Base-by-base conservation (phyloP, 2,797 vertebrate genomes). In the Labeo calbasu region DNA sequence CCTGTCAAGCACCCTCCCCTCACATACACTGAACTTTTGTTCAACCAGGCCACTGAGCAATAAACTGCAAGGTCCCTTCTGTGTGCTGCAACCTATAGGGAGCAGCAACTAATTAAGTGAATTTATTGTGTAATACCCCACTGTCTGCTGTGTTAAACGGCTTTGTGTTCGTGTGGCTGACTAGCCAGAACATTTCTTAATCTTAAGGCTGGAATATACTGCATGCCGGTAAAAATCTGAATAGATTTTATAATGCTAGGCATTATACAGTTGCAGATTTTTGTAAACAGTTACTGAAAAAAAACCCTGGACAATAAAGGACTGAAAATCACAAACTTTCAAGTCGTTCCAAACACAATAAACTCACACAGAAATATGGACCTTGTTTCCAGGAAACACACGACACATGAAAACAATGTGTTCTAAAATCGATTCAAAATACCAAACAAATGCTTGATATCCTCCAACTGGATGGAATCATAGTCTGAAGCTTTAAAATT, bases 81-180 rank as follows among this genome's bases (percentile, higher is more conserved):
- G 53, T 43, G 81, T 70, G n/a, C 80, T 86, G n/a, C 55, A 23
- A 77, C 73, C 77, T 75, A 57, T 71, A 81, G 82, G 77, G 87
- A 87, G 86, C 87, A 83, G 82, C 79, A 88, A 79, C 77, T 72
- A 85, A 86, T 87, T 87, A 78, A 79, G 72, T 79, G 81, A 84
- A 90, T 90, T 89, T 91, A 90, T 89, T 90, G 85, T 87, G 88
- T 92, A 88, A 66, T 88, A 91, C 92, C 90, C 78, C 84, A 81
- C 88, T 90, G 85, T 87, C 66, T 79, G 13, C n/a, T 40, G n/a
- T 89, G 76, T 77, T 91, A 90, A 88, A 85, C 87, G 65, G 68
- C 84, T 87, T 89, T 90, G 93, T 90, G 85, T 92, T 86, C 88
- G 91, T 91, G 88, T 88, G 84, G 70, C 71, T 88, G 88, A 88